phyloP scores from a whole-genome alignment of 2,113 vertebrate species.

The Ginglymostoma cirratum region DNA sequence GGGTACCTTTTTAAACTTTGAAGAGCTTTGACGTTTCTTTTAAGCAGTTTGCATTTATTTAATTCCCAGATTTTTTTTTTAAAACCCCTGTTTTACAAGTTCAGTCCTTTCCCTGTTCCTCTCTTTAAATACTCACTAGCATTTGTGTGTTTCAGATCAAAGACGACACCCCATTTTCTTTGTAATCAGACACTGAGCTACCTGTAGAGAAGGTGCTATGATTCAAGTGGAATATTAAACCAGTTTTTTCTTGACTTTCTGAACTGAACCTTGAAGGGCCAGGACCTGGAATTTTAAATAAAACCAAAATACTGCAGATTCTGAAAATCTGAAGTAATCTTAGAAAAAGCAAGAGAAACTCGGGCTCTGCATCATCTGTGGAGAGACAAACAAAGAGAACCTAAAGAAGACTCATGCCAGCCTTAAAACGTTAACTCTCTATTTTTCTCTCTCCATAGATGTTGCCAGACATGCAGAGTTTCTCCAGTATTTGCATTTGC shows the following conservation, averaged over 20 bases:
- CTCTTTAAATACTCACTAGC: background rate
- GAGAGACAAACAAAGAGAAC: no score
- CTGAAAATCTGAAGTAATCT: no score
- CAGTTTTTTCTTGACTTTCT: background rate
- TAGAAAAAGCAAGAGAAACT: no score
- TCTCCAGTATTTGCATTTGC: no score
- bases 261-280: background rate
- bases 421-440: no score
- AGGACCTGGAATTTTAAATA: background rate
- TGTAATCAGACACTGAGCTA: background rate
- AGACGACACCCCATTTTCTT: background rate
- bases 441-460: no score
- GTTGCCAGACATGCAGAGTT: no score
- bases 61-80: slow-evolving; percentile 10
- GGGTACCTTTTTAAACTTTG: background rate
- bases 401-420: no score
- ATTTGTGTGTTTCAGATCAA: background rate
- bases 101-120: background rate
- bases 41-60: background rate
- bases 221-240: background rate
- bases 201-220: background rate
- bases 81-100: background rate
- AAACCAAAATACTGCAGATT: no score
- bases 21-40: background rate
- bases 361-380: no score